phyloP scores from a whole-genome alignment of 2,113 vertebrate species.

The Panthera tigris region DNA sequence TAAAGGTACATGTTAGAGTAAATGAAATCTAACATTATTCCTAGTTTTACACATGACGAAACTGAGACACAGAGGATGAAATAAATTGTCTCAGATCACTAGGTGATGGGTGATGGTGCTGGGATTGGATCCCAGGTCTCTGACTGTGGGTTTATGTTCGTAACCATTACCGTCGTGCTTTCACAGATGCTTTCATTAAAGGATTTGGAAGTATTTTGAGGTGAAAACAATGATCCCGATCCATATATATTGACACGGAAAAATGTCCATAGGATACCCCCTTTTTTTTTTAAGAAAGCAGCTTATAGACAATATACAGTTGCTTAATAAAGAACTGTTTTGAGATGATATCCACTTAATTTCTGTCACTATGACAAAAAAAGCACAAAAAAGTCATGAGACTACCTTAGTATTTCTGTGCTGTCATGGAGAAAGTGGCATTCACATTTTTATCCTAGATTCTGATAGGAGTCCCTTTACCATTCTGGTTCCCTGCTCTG shows the following conservation, averaged over 20 bases:
- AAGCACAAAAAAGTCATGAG: not conserved
- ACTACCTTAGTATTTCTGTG: not conserved
- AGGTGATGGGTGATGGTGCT: not conserved
- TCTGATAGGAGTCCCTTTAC: not conserved
- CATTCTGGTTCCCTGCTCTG: not conserved
- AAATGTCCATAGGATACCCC: not conserved
- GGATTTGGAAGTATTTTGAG: not conserved
- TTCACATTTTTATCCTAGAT: not conserved
- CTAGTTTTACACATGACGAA: not conserved
- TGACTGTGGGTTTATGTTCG: not conserved
- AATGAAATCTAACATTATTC: not conserved
- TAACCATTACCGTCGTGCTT: not conserved
- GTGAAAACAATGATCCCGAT: not conserved
- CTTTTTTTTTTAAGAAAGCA: not conserved
- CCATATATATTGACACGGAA: not conserved
- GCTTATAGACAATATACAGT: not conserved
- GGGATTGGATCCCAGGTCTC: not conserved
- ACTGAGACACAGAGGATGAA: not conserved
- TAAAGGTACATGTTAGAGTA: not conserved
- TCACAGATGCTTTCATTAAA: not conserved
- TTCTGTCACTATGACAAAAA: not conserved
- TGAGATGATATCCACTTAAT: not conserved
- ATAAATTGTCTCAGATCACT: not conserved
- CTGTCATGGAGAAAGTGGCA: not conserved
- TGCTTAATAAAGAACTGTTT: not conserved